Base-by-base conservation (phyloP, 1,140 invertebrate species). In the Heliothis subflexa region DNA sequence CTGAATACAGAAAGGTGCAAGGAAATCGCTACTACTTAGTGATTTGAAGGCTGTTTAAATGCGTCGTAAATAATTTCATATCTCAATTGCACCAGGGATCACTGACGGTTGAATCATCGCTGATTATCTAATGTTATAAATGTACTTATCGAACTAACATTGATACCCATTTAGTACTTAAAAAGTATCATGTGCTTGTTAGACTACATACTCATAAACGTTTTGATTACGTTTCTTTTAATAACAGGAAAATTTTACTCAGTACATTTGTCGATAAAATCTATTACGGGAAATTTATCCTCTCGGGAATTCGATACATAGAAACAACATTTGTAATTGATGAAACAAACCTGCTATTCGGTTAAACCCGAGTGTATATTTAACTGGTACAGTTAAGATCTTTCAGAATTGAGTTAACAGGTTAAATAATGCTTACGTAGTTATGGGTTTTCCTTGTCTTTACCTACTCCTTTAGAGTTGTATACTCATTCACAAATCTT, bases 371-470 rank as follows among this genome's bases (percentile, higher is more conserved):
- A 4, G 16, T 57, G 55, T 40, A 40, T 40, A 5, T 59, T 28
- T 25, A 25, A 59, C 21, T 28, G 21, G 55, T 13, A 28, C 12
- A 57, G 55, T 28, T 28, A 40, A 40, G 33, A 40, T 40, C 33
- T 21, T 18, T 10, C n/a, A 55, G 18, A 55, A 55, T 18, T 9
- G 33, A 18, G 52, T 14, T 14, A 55, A 9, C 7, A 16, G 4
- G 25, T 25, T 21, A 25, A 57, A 25, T 57, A 57, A 57, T 25
- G 3, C 7, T 21, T 55, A n/a, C 21, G 18, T 12, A n/a, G 33
- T 52, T 52, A 14, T n/a, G 14, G 55, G 16, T 66, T 66, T 66
- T 66, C 62, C 62, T 47, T 21, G 16, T 64, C 25, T 33, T 40
- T 5, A 55, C 9, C 0, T 11, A 13, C 40, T 16, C 33, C 45